Conservation (phyloP, 2,888 invertebrate species). For the Lasioglossum oenotherae region DNA sequence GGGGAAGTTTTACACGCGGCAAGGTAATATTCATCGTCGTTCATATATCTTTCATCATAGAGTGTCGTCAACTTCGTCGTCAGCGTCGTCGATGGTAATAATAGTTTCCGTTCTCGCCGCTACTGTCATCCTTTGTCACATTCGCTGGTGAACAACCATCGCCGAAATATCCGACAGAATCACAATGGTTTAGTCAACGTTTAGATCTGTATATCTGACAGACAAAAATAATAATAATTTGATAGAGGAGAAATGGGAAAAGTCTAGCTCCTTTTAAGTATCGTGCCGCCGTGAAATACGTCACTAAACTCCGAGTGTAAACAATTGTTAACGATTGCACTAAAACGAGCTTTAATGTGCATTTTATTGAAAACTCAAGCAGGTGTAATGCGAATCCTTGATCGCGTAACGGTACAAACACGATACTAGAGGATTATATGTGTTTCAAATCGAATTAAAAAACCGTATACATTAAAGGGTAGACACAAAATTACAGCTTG, state of each 20-base stretch:
- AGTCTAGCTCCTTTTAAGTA: background rate
- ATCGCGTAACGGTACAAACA: background rate
- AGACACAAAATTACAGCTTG: background rate
- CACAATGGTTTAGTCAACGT: background rate
- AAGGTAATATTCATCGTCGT: constrained; percentile 61
- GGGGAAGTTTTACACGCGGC: constrained; percentile 38
- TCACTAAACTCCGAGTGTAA: background rate
- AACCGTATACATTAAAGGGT: background rate
- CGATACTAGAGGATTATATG: background rate
- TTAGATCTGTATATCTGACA: background rate
- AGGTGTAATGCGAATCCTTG: background rate
- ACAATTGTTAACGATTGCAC: background rate
- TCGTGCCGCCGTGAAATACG: background rate
- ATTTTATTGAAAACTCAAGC: background rate
- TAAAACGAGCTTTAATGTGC: background rate
- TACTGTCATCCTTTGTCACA: constrained; percentile 1
- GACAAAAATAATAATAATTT: background rate
- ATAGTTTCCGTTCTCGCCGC: constrained; percentile 25
- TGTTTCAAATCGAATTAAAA: background rate
- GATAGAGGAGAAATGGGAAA: background rate
- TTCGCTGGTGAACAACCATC: background rate
- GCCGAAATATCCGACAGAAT: background rate
- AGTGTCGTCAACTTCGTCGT: constrained; percentile 36
- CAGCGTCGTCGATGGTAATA: constrained; percentile 38
- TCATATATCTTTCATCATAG: constrained; percentile 61